Evolutionary conservation across 2,113 vertebrate species (phyloP), one percentile per base, ranked within the genome.

Genomic region (Silurus meridionalis): DNA sequence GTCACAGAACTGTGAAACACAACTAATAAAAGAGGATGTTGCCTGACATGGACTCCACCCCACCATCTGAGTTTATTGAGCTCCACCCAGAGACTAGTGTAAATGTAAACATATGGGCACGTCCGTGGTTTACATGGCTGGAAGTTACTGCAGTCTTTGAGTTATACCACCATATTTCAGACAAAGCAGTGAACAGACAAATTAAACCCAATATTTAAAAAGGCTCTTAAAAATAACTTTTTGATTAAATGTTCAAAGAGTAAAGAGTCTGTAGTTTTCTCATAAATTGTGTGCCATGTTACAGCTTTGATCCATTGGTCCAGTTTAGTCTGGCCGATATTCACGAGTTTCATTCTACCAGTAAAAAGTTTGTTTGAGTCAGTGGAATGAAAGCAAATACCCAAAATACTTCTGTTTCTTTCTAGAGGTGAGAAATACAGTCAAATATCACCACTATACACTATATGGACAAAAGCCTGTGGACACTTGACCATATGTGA

Each of bases 21-120:
- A 80, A 78, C 71, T 61, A 52, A 87, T 69, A 46, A 86, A 80
- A 64, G 25, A 55, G 64, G 69, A 82, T 53, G 69, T 53, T 55
- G 48, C 28, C 61, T 4, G n/a, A 61, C 48, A 46, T n/a, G 28
- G 80, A 72, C 19, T 53, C 80, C 83, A 78, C 60, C 57, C 50
- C 66, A 50, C 17, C 28, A 75, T 4, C n/a, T 58, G 80, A 50
- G 50, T 50, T 75, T n/a, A 11, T 4, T 11, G 10, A 55, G 25
- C 80, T 83, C 71, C 80, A 75, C n/a, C 80, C 85, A 77, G 13
- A 46, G 13, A 77, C 25, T 17, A 2, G 5, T 57, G 37, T 82
- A 82, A 80, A 80, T 37, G 82, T 88, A 37, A 81, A 83, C 71
- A 58, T 14, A 55, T 8, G 57, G 58, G 19, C 19, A 0, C 10